phyloP scores from a whole-genome alignment of 2,113 vertebrate species.

The Perca fluviatilis region DNA sequence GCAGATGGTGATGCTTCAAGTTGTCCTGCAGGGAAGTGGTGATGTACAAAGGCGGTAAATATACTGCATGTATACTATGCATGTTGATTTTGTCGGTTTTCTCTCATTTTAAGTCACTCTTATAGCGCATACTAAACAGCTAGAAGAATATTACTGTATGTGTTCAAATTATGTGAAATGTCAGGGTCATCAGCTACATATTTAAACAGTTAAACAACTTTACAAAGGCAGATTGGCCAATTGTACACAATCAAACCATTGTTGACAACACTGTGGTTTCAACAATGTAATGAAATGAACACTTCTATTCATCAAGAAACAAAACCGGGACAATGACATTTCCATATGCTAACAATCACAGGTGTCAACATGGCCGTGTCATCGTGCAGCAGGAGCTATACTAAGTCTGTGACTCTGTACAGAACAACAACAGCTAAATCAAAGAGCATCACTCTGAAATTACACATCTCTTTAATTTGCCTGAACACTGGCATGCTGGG shows the following conservation, averaged over 20 bases:
- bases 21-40: background rate
- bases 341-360: constrained; percentile 60
- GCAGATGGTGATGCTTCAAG: constrained; percentile 29
- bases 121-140: background rate
- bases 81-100: background rate
- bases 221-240: background rate
- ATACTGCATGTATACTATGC: background rate
- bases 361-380: constrained; percentile 48
- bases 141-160: background rate
- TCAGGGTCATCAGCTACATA: constrained; percentile 6
- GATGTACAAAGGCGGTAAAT: background rate
- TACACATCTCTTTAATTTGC: constrained; percentile 58
- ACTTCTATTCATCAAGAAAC: background rate
- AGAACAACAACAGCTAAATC: constrained; percentile 42
- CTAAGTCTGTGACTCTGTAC: constrained; percentile 19
- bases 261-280: background rate
- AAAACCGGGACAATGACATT: constrained; percentile 46
- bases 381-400: constrained; percentile 41
- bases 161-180: background rate
- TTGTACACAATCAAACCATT: background rate
- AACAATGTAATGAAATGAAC: constrained; percentile 8
- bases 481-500: constrained; percentile 46
- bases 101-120: background rate
- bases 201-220: background rate
- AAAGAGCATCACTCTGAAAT: constrained; percentile 60